Conservation (phyloP, 2,888 invertebrate species). For the Myopa tessellatipennis region DNA sequence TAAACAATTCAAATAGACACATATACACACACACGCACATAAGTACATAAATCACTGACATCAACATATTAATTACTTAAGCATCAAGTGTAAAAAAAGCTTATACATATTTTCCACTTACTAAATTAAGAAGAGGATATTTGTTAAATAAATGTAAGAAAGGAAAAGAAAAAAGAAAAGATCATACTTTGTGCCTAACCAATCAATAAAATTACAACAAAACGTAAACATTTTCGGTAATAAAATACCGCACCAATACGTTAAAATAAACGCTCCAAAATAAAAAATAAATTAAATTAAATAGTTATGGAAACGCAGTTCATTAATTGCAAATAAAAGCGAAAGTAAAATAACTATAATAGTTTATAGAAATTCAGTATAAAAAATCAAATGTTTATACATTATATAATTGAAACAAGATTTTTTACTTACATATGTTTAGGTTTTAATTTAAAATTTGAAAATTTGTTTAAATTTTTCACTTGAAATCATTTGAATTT, state of each 20-base stretch:
- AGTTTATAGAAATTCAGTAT: background rate
- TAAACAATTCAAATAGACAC: constrained; percentile 21
- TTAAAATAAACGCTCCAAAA: constrained; percentile 9
- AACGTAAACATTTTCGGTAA: constrained; percentile 45
- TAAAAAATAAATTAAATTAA: constrained; percentile 2
- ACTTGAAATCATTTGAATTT: constrained; percentile 1
- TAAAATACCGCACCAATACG: constrained; percentile 33
- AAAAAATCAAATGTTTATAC: background rate
- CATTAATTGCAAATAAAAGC: constrained; percentile 13
- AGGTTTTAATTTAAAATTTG: background rate
- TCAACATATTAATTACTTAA: background rate
- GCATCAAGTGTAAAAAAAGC: constrained; percentile 28
- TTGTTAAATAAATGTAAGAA: constrained; percentile 43
- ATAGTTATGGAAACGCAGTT: background rate
- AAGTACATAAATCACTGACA: constrained; percentile 18
- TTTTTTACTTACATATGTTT: background rate
- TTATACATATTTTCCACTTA: constrained; percentile 38
- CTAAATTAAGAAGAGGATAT: constrained; percentile 34
- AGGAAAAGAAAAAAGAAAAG: constrained; percentile 47
- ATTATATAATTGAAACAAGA: background rate
- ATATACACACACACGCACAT: constrained; percentile 36
- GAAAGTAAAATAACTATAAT: background rate
- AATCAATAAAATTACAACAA: constrained; percentile 54
- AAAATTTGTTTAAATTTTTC: background rate
- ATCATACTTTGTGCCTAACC: constrained; percentile 66